These are phyloP conservation scores for Dermochelys coriacea DNA, from an alignment of 2,797 vertebrate genomes.

Conservation along the genomic window DNA sequence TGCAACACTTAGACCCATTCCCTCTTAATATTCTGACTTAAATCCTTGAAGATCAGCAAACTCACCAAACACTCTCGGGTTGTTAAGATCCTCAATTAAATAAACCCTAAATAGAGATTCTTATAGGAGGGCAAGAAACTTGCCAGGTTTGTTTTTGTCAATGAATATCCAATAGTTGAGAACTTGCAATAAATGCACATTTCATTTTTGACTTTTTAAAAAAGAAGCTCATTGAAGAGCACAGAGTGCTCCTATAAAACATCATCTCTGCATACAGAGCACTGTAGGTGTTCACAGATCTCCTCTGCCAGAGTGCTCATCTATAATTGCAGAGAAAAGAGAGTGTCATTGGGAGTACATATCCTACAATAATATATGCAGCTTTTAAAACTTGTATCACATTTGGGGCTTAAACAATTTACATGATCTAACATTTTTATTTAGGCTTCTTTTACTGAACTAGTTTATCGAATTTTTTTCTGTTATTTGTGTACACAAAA, in stretches of 20 bases:
- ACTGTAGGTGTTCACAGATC: neutral
- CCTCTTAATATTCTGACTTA: neutral
- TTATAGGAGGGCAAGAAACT: neutral
- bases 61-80: neutral
- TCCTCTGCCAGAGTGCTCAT: neutral
- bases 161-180: neutral
- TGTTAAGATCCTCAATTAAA: neutral
- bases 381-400: neutral
- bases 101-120: neutral
- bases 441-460: neutral
- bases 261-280: neutral
- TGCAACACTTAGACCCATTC: neutral
- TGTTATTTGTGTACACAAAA: neutral
- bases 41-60: neutral
- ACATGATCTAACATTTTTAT: neutral
- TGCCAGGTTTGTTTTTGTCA: neutral
- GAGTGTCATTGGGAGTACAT: neutral
- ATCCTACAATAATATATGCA: neutral
- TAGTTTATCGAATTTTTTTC: neutral
- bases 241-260: neutral
- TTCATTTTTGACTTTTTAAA: neutral
- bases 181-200: neutral
- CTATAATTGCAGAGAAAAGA: neutral
- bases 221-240: neutral
- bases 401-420: neutral